These are phyloP conservation scores for Taenioides sp. DNA, from an alignment of 2,797 vertebrate species.

Conservation along the genomic window DNA sequence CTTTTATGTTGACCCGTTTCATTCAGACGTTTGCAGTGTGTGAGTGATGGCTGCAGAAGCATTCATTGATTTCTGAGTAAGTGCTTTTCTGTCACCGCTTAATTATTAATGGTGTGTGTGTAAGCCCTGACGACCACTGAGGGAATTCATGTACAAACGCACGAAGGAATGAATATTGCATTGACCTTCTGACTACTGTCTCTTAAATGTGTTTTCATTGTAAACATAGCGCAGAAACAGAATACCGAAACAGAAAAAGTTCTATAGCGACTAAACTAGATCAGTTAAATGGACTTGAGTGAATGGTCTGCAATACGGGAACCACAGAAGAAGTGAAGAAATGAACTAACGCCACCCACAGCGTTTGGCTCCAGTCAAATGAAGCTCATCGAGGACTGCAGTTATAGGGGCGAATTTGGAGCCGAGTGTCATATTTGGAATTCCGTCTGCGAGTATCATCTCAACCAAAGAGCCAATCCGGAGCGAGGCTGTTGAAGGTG, in stretches of 20 bases:
- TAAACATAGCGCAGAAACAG: neutral
- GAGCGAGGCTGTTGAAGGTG: no score
- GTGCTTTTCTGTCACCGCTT: conserved; percentile 15
- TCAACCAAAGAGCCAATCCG: no score
- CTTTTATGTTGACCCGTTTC: conserved; percentile 1
- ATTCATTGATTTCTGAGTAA: conserved; percentile 33
- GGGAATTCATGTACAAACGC: neutral
- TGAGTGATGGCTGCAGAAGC: conserved; percentile 32
- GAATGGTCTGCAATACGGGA: neutral
- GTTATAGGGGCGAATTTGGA: no score
- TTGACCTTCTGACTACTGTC: conserved; percentile 13
- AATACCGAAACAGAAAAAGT: neutral
- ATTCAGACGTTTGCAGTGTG: neutral
- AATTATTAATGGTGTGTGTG: conserved; percentile 37
- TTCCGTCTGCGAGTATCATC: no score
- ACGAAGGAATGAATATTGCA: conserved; percentile 23
- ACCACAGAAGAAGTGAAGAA: neutral
- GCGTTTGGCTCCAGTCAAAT: no score
- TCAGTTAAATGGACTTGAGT: neutral
- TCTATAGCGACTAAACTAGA: neutral
- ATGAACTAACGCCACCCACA: no score
- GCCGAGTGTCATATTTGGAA: no score
- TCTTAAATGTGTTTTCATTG: neutral
- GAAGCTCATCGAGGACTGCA: no score
- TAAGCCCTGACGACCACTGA: neutral